phyloP scores from a whole-genome alignment of 2,113 vertebrate genomes.

The Ascaphus truei region DNA sequence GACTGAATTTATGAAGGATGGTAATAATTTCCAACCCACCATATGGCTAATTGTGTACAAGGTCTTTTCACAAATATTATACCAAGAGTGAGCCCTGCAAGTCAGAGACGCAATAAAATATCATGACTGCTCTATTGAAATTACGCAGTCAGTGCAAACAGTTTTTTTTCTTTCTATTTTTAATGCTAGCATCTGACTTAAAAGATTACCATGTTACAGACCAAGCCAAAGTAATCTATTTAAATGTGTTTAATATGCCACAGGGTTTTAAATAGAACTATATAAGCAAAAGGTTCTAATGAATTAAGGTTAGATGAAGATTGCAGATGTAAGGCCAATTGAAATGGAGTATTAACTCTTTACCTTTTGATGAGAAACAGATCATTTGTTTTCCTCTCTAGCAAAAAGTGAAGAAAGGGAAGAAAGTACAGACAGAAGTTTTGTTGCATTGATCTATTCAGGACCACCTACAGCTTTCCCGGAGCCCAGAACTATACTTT shows the following conservation, averaged over 20 bases:
- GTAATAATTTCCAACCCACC: background rate
- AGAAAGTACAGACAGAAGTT: no score
- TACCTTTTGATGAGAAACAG: no score
- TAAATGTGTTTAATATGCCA: background rate
- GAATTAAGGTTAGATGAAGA: background rate
- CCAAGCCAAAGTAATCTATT: background rate
- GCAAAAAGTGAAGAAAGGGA: no score
- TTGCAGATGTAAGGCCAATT: no score
- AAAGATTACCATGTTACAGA: background rate
- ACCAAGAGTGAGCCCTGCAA: background rate
- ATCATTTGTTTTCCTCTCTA: no score
- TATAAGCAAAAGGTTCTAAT: background rate
- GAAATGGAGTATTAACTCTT: no score
- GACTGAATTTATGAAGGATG: background rate
- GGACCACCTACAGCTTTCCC: no score
- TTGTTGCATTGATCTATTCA: no score
- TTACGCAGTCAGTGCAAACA: background rate
- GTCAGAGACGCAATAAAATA: background rate
- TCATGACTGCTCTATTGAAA: background rate
- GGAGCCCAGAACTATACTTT: no score
- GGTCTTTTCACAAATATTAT: background rate
- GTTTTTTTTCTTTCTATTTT: background rate
- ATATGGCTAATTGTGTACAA: background rate
- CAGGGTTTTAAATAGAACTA: background rate
- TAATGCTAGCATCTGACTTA: background rate